phyloP scores from a whole-genome alignment of 2,797 vertebrate genomes.

The Ctenopoma multispine region DNA sequence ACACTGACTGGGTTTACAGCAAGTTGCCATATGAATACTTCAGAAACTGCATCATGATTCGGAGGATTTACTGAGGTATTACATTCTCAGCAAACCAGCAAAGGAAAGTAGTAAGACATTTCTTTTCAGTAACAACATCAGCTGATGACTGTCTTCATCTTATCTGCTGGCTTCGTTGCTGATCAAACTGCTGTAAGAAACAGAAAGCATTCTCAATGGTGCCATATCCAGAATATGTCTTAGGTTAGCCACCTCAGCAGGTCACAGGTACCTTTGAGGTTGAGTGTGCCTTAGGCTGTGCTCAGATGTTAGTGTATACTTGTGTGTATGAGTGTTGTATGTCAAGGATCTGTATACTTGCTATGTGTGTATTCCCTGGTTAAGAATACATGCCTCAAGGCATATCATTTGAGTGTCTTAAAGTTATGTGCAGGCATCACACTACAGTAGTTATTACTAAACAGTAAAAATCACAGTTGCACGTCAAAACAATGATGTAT shows the following conservation, averaged over 20 bases:
- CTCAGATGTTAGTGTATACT: slow-evolving; percentile 21
- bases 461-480: slow-evolving; percentile 20
- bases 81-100: not conserved
- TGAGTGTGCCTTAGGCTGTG: slow-evolving; percentile 14
- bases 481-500: slow-evolving; percentile 45
- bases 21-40: not conserved
- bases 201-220: not conserved
- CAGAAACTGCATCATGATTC: not conserved
- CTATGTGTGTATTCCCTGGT: slow-evolving; percentile 15
- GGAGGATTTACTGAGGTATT: not conserved
- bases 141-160: not conserved
- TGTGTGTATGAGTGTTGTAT: not conserved
- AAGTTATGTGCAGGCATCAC: slow-evolving; percentile 18
- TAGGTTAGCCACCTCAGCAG: slow-evolving; percentile 21
- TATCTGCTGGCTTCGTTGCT: not conserved
- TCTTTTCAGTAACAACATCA: not conserved
- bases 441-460: slow-evolving; percentile 36
- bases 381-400: slow-evolving; percentile 11
- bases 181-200: not conserved
- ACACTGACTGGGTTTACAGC: not conserved
- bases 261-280: slow-evolving; percentile 23
- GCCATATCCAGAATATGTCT: slow-evolving; percentile 2
- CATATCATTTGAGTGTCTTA: slow-evolving; percentile 27
- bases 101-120: not conserved
- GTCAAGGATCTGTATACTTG: not conserved